Evolutionary conservation across 2,888 invertebrate genomes (phyloP).

Genomic region (Cerastoderma edule): DNA sequence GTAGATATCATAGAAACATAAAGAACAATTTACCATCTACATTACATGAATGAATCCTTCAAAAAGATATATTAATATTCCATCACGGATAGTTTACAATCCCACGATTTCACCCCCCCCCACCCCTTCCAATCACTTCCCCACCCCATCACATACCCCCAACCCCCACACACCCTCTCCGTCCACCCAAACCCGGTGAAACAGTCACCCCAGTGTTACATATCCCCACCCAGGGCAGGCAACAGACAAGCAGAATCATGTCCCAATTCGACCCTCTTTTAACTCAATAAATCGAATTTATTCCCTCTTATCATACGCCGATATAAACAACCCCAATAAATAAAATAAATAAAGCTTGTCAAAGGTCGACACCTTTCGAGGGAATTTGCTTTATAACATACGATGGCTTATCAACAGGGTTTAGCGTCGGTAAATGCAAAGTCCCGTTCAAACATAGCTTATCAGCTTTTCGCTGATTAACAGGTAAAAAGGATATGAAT

Average conservation of each 20-base stretch:
- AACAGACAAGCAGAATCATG: constrained; percentile 18
- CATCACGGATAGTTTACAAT: too few species aligned
- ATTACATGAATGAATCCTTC: too few species aligned
- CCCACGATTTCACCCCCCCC: too few species aligned
- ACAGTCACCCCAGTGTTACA: constrained; percentile 5
- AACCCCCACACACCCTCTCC: neutral
- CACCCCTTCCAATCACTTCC: too few species aligned
- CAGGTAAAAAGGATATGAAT: constrained; percentile 84
- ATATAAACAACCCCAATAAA: constrained; percentile 12
- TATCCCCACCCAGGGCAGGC: neutral
- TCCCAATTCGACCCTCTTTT: neutral
- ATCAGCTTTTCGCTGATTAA: neutral
- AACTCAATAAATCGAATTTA: constrained; percentile 4
- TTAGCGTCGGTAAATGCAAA: constrained; percentile 11
- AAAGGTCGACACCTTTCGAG: neutral
- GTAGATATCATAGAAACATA: too few species aligned
- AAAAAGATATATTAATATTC: too few species aligned
- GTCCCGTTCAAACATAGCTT: constrained; percentile 27
- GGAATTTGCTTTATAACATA: constrained; percentile 3
- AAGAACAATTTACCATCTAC: too few species aligned
- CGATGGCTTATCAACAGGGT: constrained; percentile 14
- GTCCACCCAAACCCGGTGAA: neutral
- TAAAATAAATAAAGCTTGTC: constrained; percentile 13
- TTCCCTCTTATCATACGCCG: neutral
- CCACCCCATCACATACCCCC: neutral